Conservation (phyloP, 92 coral and sea anemone genomes). For the Blastomussa wellsi region DNA sequence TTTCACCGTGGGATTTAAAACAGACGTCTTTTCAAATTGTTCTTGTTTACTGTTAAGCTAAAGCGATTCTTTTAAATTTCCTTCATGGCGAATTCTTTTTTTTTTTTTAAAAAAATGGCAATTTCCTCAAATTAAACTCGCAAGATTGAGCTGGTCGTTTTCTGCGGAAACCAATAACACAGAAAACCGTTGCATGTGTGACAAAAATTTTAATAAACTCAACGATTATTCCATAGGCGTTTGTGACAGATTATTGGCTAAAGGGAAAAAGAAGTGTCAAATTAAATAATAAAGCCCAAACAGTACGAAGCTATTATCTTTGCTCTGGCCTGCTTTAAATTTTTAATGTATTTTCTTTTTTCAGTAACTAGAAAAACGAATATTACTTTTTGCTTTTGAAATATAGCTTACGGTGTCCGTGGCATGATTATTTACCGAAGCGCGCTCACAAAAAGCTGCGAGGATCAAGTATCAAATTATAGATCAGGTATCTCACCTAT, state of each 20-base stretch:
- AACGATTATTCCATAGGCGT: neutral
- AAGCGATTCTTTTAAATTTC: neutral
- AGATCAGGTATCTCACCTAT: neutral
- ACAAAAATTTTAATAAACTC: constrained; percentile 9
- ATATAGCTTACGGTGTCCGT: neutral
- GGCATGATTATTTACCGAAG: neutral
- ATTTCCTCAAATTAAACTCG: neutral
- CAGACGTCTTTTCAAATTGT: constrained; percentile 10
- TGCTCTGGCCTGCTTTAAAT: constrained; percentile 32
- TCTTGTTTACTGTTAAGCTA: neutral
- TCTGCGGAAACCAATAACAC: neutral
- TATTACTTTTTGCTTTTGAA: neutral
- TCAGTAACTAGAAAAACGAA: neutral
- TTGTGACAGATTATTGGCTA: constrained; percentile 23
- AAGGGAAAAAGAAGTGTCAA: constrained; percentile 31
- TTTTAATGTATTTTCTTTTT: constrained; percentile 32
- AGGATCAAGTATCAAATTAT: neutral
- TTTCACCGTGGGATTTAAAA: neutral
- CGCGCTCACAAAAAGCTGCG: neutral
- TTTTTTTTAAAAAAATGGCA: neutral
- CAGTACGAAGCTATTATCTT: constrained; percentile 32
- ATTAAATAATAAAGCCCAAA: constrained; percentile 40
- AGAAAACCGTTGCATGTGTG: neutral
- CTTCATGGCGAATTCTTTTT: neutral
- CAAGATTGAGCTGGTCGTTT: neutral